phyloP scores from a whole-genome alignment of 2,113 vertebrate genomes.

The Turnix velox region DNA sequence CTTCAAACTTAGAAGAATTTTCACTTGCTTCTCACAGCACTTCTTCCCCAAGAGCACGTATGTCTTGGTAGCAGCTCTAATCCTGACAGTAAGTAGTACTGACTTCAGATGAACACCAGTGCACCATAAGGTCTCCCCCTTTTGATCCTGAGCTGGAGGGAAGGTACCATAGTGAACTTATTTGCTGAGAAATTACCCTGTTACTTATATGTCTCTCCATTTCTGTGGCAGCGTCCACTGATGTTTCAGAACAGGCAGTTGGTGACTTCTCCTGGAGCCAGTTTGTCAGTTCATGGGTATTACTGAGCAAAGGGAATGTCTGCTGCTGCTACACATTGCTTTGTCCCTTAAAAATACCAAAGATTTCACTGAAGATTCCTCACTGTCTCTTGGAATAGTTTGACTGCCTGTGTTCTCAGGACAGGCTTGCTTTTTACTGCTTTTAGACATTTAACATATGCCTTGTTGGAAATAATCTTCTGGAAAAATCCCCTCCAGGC shows the following conservation, averaged over 20 bases:
- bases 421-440: background rate
- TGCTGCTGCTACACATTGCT: background rate
- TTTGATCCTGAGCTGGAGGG: background rate
- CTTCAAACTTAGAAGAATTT: background rate
- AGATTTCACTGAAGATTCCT: background rate
- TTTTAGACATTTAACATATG: background rate
- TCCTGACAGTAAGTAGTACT: background rate
- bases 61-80: background rate
- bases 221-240: background rate
- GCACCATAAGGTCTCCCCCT: background rate
- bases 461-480: background rate
- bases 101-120: background rate
- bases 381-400: background rate
- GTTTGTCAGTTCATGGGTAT: background rate
- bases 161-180: background rate
- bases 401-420: background rate
- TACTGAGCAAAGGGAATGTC: background rate
- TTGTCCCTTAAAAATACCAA: background rate
- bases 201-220: background rate
- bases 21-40: background rate
- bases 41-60: background rate
- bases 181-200: background rate
- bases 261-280: background rate
- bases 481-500: background rate
- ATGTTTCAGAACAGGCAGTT: background rate